phyloP scores from a whole-genome alignment of 37 sponge, comb jelly and placozoan genomes.

The Corticium candelabrum region DNA sequence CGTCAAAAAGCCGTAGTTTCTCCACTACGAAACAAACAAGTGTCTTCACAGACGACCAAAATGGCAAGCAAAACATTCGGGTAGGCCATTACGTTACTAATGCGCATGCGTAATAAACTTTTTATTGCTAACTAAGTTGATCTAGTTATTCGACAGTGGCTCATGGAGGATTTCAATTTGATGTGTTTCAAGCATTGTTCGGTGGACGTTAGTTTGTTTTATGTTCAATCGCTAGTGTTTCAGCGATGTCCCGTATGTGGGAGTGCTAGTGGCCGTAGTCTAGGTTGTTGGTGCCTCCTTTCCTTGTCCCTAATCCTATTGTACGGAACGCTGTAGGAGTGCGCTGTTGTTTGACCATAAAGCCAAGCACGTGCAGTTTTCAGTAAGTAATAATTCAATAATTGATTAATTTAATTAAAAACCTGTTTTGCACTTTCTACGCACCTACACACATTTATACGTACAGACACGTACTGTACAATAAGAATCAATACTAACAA shows the following conservation, averaged over 20 bases:
- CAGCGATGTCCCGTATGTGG: background rate
- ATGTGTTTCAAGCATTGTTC: background rate
- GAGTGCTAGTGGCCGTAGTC: background rate
- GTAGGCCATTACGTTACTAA: no score
- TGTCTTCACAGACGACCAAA: no score
- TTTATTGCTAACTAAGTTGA: no score
- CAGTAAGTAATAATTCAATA: background rate
- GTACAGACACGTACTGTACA: no score
- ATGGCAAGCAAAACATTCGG: no score
- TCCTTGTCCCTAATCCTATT: background rate
- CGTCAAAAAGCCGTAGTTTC: slow-evolving; percentile 88
- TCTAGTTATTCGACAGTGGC: no score
- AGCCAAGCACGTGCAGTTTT: background rate
- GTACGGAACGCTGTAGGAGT: background rate
- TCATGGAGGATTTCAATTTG: background rate
- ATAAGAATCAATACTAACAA: no score
- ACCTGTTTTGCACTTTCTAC: no score
- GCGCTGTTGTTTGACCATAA: background rate
- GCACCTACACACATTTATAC: no score
- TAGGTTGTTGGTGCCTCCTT: background rate
- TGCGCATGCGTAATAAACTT: background rate
- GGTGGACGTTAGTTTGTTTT: background rate
- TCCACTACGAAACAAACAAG: slow-evolving; percentile 55
- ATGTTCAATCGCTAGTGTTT: background rate
- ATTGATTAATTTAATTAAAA: background rate